These are phyloP conservation scores for Ariolimax columbianus DNA, from an alignment of 2,888 invertebrate species.

Conservation along the genomic window DNA sequence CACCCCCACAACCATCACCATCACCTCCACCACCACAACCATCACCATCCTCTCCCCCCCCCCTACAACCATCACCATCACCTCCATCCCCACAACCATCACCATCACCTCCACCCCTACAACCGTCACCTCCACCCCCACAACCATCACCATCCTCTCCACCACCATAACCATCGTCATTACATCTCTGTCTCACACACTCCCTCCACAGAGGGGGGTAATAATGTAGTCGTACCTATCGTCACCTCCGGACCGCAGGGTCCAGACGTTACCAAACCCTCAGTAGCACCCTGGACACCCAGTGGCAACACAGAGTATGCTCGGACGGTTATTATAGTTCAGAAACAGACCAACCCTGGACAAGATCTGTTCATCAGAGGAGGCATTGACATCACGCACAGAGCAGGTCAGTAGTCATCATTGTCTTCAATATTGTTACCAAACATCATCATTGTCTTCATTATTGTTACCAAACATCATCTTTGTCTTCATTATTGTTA, in stretches of 20 bases:
- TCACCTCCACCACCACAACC: too few species aligned
- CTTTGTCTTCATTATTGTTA: neutral
- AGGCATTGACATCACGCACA: conserved; percentile 69
- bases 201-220: too few species aligned
- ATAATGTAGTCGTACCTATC: too few species aligned
- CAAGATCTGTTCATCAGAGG: conserved; percentile 80
- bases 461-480: neutral
- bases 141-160: too few species aligned
- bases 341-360: conserved; percentile 75
- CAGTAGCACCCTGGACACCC: conserved; percentile 25
- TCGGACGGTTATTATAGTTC: conserved; percentile 77
- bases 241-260: neutral
- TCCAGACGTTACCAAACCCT: neutral
- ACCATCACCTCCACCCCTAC: too few species aligned
- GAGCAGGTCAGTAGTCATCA: conserved; percentile 60
- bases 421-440: neutral
- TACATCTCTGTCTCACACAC: too few species aligned
- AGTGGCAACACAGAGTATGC: conserved; percentile 13
- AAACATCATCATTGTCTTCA: neutral
- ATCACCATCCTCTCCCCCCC: too few species aligned
- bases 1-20: too few species aligned
- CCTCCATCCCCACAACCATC: too few species aligned
- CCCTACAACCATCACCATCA: too few species aligned
- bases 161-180: too few species aligned
- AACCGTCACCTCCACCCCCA: too few species aligned